These are phyloP conservation scores for Abscondita cerata DNA, from an alignment of 2,888 invertebrate species.

Conservation along the genomic window DNA sequence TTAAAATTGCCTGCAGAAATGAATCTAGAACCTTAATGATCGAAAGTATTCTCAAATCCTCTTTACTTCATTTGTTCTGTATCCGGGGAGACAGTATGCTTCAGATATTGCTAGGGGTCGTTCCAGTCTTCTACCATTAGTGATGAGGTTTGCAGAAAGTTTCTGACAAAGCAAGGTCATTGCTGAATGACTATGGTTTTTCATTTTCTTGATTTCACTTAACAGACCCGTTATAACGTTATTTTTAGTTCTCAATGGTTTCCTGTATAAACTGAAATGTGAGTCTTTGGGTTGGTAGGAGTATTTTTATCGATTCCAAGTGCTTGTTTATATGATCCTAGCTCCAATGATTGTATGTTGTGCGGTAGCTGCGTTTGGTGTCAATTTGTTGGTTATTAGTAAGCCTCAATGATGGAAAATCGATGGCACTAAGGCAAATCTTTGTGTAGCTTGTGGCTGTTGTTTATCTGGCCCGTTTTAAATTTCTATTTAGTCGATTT, in stretches of 20 bases:
- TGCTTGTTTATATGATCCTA: conserved; percentile 4
- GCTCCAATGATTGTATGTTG: conserved; percentile 8
- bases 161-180: too few species aligned
- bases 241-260: not conserved
- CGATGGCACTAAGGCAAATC: conserved; percentile 6
- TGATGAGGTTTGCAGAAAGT: too few species aligned
- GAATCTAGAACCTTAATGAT: too few species aligned
- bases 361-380: not conserved
- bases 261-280: conserved; percentile 11
- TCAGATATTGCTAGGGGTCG: too few species aligned
- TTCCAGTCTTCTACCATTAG: too few species aligned
- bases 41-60: too few species aligned
- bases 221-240: too few species aligned
- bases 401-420: conserved; percentile 4
- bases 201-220: too few species aligned
- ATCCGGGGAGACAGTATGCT: too few species aligned
- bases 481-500: conserved; percentile 2
- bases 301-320: conserved; percentile 1
- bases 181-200: too few species aligned
- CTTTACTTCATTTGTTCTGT: too few species aligned
- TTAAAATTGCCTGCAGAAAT: too few species aligned
- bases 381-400: conserved; percentile 3
- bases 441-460: conserved; percentile 6
- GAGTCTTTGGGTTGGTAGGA: not conserved
- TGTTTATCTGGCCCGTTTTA: not conserved